phyloP scores from a whole-genome alignment of 2,888 invertebrate genomes.

The Coleophora deauratella region DNA sequence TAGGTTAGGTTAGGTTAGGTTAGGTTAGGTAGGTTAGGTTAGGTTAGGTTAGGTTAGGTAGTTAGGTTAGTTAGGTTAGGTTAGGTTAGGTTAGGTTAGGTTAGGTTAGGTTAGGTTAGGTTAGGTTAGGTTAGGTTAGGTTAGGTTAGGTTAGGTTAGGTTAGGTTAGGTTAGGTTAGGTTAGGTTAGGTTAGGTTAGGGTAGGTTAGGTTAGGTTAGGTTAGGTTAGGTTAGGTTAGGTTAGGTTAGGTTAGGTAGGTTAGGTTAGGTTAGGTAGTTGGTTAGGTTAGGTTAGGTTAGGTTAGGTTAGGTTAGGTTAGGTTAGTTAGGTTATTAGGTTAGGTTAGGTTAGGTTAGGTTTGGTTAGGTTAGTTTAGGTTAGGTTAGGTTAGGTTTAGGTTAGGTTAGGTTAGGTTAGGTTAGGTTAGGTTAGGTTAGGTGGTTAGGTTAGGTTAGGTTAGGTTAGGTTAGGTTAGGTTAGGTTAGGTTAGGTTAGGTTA shows the following conservation, averaged over 20 bases:
- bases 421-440: slow-evolving; percentile 15
- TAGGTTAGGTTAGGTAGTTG: slow-evolving; percentile 13
- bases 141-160: slow-evolving; percentile 13
- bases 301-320: slow-evolving; percentile 9
- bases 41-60: slow-evolving; percentile 11
- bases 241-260: slow-evolving; percentile 12
- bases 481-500: slow-evolving; percentile 9
- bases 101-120: slow-evolving; percentile 10
- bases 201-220: slow-evolving; percentile 10
- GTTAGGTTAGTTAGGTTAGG: slow-evolving; percentile 14
- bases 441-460: slow-evolving; percentile 13
- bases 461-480: slow-evolving; percentile 12
- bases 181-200: slow-evolving; percentile 10
- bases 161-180: slow-evolving; percentile 13
- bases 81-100: slow-evolving; percentile 13
- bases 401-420: slow-evolving; percentile 17
- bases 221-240: slow-evolving; percentile 12
- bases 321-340: slow-evolving; percentile 16
- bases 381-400: slow-evolving; percentile 12
- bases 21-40: slow-evolving; percentile 15
- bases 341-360: slow-evolving; percentile 21
- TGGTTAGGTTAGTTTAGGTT: slow-evolving; percentile 16
- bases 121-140: slow-evolving; percentile 12
- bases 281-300: slow-evolving; percentile 11
- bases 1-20: slow-evolving; percentile 12